Percentiles rank a stretch among this genome's conserved stretches.
These are phyloP conservation scores for Hirtodrosophila histrioides DNA, from an alignment of 2,888 invertebrate species.

Conservation along the genomic window DNA sequence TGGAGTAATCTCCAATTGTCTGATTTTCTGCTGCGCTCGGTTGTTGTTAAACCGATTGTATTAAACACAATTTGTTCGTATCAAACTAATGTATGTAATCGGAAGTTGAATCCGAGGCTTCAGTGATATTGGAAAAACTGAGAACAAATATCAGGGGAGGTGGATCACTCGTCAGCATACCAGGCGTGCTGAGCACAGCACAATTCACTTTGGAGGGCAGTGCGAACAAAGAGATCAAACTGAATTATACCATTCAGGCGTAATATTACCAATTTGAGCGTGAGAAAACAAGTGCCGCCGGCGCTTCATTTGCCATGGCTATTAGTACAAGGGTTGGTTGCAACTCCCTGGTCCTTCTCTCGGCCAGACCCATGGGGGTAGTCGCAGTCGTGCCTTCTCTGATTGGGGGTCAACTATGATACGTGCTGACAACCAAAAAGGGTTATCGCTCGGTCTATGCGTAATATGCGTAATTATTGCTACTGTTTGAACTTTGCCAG, in stretches of 20 bases:
- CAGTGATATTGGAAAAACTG: too few species aligned
- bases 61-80: too few species aligned
- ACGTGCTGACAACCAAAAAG: slow-evolving; percentile 39
- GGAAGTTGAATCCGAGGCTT: too few species aligned
- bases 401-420: slow-evolving; percentile 10
- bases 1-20: too few species aligned
- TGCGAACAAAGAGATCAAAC: not conserved
- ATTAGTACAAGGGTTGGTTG: slow-evolving; percentile 50
- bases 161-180: too few species aligned
- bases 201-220: not conserved
- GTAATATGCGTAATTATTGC: slow-evolving; percentile 74
- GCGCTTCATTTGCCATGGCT: slow-evolving; percentile 46
- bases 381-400: not conserved
- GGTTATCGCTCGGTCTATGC: slow-evolving; percentile 19
- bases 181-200: not conserved
- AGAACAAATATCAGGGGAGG: too few species aligned
- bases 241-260: slow-evolving; percentile 25
- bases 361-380: not conserved
- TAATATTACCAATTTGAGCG: slow-evolving; percentile 48
- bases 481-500: slow-evolving; percentile 69
- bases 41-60: too few species aligned
- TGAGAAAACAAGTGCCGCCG: slow-evolving; percentile 51
- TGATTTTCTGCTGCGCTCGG: too few species aligned
- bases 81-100: too few species aligned
- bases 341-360: not conserved